phyloP scores from a whole-genome alignment of 2,888 invertebrate species.

The Tachystola acroxantha region DNA sequence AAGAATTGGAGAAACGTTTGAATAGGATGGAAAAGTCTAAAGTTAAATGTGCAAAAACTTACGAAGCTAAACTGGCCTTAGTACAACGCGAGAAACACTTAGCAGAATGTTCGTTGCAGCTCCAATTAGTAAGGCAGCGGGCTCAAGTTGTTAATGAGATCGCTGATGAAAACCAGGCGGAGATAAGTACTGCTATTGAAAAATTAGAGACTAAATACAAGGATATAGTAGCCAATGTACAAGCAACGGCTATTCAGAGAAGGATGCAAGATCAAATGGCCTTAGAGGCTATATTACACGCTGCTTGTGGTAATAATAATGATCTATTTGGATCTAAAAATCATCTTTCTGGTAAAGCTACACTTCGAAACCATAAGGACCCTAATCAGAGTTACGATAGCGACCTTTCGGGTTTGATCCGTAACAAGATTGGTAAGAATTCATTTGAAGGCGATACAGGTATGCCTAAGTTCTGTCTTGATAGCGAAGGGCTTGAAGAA shows the following conservation, averaged over 20 bases:
- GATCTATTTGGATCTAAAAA: conserved; percentile 22
- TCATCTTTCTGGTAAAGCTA: conserved; percentile 27
- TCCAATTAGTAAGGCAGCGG: conserved; percentile 56
- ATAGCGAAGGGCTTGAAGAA: conserved; percentile 52
- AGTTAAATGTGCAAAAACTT: conserved; percentile 40
- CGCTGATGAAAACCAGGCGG: conserved; percentile 49
- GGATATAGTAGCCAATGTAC: conserved; percentile 61
- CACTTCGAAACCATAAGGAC: conserved; percentile 26
- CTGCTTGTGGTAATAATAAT: conserved; percentile 39
- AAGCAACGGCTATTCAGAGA: conserved; percentile 62
- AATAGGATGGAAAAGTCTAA: conserved; percentile 52
- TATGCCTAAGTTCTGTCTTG: conserved; percentile 49
- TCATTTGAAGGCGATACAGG: conserved; percentile 42
- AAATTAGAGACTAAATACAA: conserved; percentile 65
- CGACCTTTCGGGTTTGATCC: conserved; percentile 27
- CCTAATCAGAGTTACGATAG: conserved; percentile 32
- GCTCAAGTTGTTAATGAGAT: conserved; percentile 53
- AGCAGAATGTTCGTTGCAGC: conserved; percentile 53
- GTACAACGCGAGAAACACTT: conserved; percentile 59
- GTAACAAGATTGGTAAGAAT: conserved; percentile 21
- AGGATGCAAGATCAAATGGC: conserved; percentile 60
- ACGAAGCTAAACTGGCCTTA: conserved; percentile 49
- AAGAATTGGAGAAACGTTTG: conserved; percentile 54
- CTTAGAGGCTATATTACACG: conserved; percentile 54
- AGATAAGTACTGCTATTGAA: conserved; percentile 44